Percentiles rank a stretch among this genome's conserved stretches.
Evolutionary conservation across 2,888 invertebrate genomes (phyloP).

Genomic region (Coronaproctus castanopsis): DNA sequence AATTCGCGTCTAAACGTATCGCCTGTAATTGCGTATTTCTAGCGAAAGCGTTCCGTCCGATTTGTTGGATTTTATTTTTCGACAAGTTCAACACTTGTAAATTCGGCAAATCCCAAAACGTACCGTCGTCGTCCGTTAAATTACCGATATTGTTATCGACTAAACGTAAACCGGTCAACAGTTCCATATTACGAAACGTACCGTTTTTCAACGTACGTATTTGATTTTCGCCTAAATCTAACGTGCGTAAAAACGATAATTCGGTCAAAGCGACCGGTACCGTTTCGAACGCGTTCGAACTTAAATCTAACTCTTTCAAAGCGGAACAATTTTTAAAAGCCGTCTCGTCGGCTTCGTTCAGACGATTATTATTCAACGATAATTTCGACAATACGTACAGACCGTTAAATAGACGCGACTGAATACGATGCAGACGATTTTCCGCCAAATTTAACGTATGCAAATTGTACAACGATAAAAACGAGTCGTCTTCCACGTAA

Average conservation of each 20-base stretch:
- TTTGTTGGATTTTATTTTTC: conserved; percentile 67
- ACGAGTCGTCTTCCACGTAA: conserved; percentile 72
- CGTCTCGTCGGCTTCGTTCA: conserved; percentile 53
- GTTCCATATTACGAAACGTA: conserved; percentile 64
- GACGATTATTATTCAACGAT: conserved; percentile 65
- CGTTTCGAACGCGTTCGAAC: conserved; percentile 60
- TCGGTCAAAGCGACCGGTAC: conserved; percentile 68
- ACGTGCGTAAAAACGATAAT: conserved; percentile 59
- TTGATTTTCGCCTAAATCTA: conserved; percentile 82
- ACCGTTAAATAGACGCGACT: conserved; percentile 61
- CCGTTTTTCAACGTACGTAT: conserved; percentile 64
- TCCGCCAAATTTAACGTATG: conserved; percentile 75
- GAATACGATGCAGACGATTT: conserved; percentile 61
- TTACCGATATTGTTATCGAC: conserved; percentile 80
- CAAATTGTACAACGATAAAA: conserved; percentile 67
- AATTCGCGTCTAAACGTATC: conserved; percentile 70
- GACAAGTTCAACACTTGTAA: conserved; percentile 72
- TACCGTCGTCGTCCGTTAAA: conserved; percentile 51
- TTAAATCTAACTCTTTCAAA: conserved; percentile 69
- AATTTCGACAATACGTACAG: conserved; percentile 63
- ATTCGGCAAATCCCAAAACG: conserved; percentile 68
- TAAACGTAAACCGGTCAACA: conserved; percentile 65
- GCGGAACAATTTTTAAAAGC: conserved; percentile 75
- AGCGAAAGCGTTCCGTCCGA: conserved; percentile 65
- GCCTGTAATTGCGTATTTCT: conserved; percentile 63